Evolutionary conservation across 2,888 invertebrate species (phyloP).

Genomic region (Tenthredo distinguenda): DNA sequence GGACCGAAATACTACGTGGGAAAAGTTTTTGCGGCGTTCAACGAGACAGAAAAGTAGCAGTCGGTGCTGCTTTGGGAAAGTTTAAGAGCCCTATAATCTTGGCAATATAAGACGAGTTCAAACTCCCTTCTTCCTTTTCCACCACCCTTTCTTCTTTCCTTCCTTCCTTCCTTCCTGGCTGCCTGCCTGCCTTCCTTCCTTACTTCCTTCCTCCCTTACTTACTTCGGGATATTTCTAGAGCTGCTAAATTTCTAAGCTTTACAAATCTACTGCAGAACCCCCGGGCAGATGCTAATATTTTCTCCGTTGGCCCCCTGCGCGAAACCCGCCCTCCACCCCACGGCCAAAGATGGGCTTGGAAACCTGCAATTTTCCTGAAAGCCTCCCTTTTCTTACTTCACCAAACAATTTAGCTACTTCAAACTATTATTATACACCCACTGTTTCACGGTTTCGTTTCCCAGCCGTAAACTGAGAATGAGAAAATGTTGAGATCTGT

Average conservation of each 20-base stretch:
- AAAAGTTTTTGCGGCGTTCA: constrained; percentile 48
- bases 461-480: neutral
- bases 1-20: constrained; percentile 34
- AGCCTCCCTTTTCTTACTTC: constrained; percentile 17
- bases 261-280: constrained; percentile 26
- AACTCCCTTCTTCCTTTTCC: constrained; percentile 43
- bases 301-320: neutral
- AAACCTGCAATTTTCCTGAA: constrained; percentile 42
- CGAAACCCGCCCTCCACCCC: neutral
- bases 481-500: neutral
- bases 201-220: neutral
- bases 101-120: constrained; percentile 47
- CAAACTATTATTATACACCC: constrained; percentile 1
- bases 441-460: neutral
- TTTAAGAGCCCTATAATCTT: constrained; percentile 51
- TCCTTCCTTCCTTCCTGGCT: neutral
- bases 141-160: neutral
- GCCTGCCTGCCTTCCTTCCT: neutral
- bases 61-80: constrained; percentile 47
- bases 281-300: constrained; percentile 32
- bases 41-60: constrained; percentile 51
- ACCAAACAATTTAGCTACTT: constrained; percentile 16
- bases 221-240: constrained; percentile 20
- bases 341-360: neutral
- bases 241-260: constrained; percentile 43